Evolutionary conservation across 2,797 vertebrate species (phyloP), one percentile per base, ranked within the genome.

Genomic region (Trachops cirrhosus): DNA sequence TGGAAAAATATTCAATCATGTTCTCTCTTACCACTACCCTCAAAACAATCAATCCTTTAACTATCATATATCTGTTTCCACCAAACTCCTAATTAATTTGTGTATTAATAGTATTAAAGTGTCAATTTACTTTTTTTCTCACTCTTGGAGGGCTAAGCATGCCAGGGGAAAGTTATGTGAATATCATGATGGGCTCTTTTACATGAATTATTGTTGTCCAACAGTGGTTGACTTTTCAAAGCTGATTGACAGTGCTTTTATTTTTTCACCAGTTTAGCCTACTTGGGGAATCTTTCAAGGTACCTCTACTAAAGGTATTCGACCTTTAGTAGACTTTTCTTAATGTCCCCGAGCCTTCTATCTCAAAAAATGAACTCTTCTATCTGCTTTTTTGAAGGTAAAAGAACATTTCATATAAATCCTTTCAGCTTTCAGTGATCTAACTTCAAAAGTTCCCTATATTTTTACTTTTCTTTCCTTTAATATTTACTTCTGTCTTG

Each of bases 381-480:
- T 50, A 78, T n/a, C 50, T 9, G 50, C 5, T 46, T 89, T 68
- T 83, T 39, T 48, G 48, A 85, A 32, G 16, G 2, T 12, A 3
- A 19, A 8, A 16, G 24, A 73, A 10, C 16, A 93, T 86, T 96
- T 75, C 32, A 82, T 92, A 92, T 92, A 37, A 91, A 79, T 32
- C 87, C 10, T 87, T 96, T 93, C 12, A 74, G 82, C 34, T 86
- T 21, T 90, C 64, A 89, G 62, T 84, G 48, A 91, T 78, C 9
- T 16, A 75, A 82, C 41, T 86, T 80, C 57, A 93, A 95, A 95
- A 44, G 19, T 87, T 86, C 4, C 24, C 11, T 62, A 67, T 93
- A 77, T 62, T 78, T 94, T 96, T 89, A 57, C 26, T 34, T 71
- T 96, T 85, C 4, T 86, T 96, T 78, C 48, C n/a, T 94, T 89